Percentiles rank a stretch among this genome's conserved stretches.
phyloP scores from a whole-genome alignment of 2,113 vertebrate species.

The Percopsis transmontana region DNA sequence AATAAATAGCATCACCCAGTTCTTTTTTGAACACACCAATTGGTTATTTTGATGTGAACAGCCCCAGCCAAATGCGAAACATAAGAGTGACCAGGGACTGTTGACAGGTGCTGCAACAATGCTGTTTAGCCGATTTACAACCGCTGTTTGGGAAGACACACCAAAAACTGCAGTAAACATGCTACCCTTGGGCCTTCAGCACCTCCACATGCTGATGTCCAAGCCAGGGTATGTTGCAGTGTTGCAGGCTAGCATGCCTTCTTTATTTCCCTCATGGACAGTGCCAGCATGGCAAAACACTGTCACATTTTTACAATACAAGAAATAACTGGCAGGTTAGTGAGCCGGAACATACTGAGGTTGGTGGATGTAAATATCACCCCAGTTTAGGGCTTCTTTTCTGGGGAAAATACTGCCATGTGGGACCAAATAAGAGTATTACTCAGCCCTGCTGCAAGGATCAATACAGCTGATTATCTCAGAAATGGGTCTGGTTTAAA shows the following conservation, averaged over 20 bases:
- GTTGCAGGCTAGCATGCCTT: conserved; percentile 29
- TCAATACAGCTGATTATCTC: conserved; percentile 11
- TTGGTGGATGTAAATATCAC: conserved; percentile 44
- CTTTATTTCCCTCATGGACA: conserved; percentile 46
- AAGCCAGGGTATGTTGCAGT: conserved; percentile 29
- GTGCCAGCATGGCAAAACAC: conserved; percentile 48
- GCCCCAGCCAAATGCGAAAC: background rate
- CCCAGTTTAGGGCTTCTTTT: conserved; percentile 45
- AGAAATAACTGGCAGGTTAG: conserved; percentile 23
- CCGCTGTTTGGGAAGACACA: conserved; percentile 20
- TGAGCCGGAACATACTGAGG: conserved; percentile 41
- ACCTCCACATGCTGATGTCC: conserved; percentile 39
- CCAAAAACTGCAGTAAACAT: conserved; percentile 39
- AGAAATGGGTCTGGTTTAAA: background rate
- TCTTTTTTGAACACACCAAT: conserved; percentile 25
- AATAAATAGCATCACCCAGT: conserved; percentile 50
- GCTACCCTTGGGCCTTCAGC: conserved; percentile 40
- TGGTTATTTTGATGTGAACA: background rate
- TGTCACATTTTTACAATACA: conserved; percentile 47
- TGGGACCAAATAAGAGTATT: conserved; percentile 52
- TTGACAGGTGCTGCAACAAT: background rate
- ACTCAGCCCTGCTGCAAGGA: conserved; percentile 34
- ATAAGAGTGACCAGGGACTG: background rate
- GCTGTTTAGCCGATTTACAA: conserved; percentile 17
- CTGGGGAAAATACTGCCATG: conserved; percentile 30